Evolutionary conservation across 1,140 invertebrate species (phyloP).

Genomic region (Conopomorpha cramerella): DNA sequence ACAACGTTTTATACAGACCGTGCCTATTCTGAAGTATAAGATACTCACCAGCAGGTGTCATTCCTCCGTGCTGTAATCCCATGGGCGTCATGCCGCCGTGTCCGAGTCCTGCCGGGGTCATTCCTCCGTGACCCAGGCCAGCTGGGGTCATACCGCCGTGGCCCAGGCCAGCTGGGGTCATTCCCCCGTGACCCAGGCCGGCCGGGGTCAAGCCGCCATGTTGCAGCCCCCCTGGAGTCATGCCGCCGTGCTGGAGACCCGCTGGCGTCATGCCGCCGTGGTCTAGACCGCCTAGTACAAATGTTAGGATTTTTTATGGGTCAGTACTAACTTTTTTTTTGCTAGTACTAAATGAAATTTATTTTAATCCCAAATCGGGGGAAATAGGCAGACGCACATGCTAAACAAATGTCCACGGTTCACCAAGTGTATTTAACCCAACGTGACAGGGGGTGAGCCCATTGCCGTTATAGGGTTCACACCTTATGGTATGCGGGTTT

Average conservation of each 20-base stretch:
- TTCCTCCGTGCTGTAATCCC: conserved; percentile 27
- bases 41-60: background rate
- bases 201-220: conserved; percentile 26
- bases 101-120: conserved; percentile 37
- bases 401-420: too few relatives aligned
- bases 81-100: conserved; percentile 48
- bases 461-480: too few relatives aligned
- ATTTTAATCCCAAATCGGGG: too few relatives aligned
- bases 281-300: conserved; percentile 17
- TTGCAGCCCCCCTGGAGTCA: conserved; percentile 17
- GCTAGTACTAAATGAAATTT: too few relatives aligned
- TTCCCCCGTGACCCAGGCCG: conserved; percentile 10
- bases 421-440: too few relatives aligned
- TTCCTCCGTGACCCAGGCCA: conserved; percentile 31
- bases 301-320: too few relatives aligned
- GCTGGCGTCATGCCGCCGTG: conserved; percentile 18
- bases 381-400: too few relatives aligned
- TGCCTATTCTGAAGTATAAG: too few relatives aligned
- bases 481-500: too few relatives aligned
- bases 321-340: too few relatives aligned
- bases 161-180: conserved; percentile 29
- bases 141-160: conserved; percentile 53
- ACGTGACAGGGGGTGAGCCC: too few relatives aligned
- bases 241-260: conserved; percentile 14
- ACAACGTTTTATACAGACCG: too few relatives aligned